Conservation (phyloP, 53 echinoderm and acorn worm genomes). For the Hippasteria phrygiana region DNA sequence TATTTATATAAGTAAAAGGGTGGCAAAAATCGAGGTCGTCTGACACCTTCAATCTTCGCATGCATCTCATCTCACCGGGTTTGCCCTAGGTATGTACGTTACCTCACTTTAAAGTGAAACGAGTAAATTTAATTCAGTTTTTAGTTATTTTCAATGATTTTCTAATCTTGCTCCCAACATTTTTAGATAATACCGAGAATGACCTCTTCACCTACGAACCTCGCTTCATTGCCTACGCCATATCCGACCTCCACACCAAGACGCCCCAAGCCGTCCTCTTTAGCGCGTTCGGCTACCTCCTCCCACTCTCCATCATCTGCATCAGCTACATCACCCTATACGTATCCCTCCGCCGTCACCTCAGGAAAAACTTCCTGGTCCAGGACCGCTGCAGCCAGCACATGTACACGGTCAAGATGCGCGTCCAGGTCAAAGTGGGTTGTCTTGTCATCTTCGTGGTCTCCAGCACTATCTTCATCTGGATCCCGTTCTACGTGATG, state of each 20-base stretch:
- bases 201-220: conserved; percentile 50
- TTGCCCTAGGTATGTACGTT: too few species aligned
- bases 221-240: conserved; percentile 18
- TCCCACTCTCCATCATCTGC: conserved; percentile 37
- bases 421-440: conserved; percentile 47
- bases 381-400: conserved; percentile 30
- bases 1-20: too few species aligned
- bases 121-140: neutral
- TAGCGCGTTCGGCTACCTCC: neutral
- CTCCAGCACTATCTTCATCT: conserved; percentile 30
- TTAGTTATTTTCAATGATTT: neutral
- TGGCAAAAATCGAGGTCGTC: too few species aligned
- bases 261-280: neutral
- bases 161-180: neutral
- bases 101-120: too few species aligned
- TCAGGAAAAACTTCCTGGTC: conserved; percentile 30
- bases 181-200: neutral
- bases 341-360: conserved; percentile 36
- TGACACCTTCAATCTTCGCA: too few species aligned
- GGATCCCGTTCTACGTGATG: conserved; percentile 44
- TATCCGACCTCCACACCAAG: conserved; percentile 4
- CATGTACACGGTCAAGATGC: conserved; percentile 53
- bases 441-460: conserved; percentile 40
- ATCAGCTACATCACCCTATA: conserved; percentile 49
- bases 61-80: too few species aligned